Evolutionary conservation across 2,797 vertebrate species (phyloP), one percentile per base, ranked within the genome.

Genomic region (Poeciliopsis gracilis): DNA sequence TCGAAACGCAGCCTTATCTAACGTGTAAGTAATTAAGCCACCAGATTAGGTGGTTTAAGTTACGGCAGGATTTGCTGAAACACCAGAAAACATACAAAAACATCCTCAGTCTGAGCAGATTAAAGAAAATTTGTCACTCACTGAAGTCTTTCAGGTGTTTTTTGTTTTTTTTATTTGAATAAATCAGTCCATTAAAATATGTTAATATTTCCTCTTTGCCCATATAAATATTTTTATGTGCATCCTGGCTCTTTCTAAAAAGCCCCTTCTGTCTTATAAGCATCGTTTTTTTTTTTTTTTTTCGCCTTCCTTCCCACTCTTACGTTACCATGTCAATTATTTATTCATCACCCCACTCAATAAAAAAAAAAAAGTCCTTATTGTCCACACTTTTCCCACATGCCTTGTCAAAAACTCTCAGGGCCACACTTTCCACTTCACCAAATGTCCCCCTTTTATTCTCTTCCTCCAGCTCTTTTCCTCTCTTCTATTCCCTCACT

Each of bases 341-440:
- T 94, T 90, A 94, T 92, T 90, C 78, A 89, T 84, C 85, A 82
- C 79, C 77, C 71, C 70, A 78, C 90, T 88, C 86, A 88, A 89
- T 90, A 91, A 91, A 91, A 38, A 38, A 36, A 20, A 91, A 23
- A 92, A 88, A 81, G 84, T 85, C 81, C 87, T 92, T 88, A 94
- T 93, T 91, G 89, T 92, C 88, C 80, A 73, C 13, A 47, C 83
- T 84, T 80, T 72, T 80, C 85, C 83, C 79, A 20, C 28, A 25
- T 49, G 36, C 30, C 81, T 82, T 12, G 70, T 81, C 83, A 67
- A 43, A 87, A 88, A 80, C 87, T 87, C 79, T 83, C 77, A 45
- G 77, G 72, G 75, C 84, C 76, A 81, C 90, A 85, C 87, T 87
- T 90, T 89, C 81, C 88, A 80, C 89, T 88, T 89, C 92, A 87